These are phyloP conservation scores for Globia sparganii DNA, from an alignment of 2,888 invertebrate species.

Conservation along the genomic window DNA sequence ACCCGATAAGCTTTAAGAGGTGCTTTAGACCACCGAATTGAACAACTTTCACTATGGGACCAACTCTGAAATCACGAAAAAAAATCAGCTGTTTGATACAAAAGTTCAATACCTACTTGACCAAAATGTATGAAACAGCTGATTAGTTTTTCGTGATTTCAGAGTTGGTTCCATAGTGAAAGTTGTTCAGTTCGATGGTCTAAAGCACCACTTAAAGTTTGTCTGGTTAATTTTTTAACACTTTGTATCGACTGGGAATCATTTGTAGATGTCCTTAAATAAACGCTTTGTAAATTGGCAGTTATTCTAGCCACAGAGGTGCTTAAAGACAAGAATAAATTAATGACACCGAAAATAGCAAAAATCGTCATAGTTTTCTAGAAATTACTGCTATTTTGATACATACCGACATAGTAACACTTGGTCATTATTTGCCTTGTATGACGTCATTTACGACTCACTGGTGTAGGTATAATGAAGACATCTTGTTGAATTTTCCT, in stretches of 20 bases:
- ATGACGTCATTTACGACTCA: slow-evolving; percentile 7
- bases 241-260: neutral
- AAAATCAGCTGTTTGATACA: too few species aligned
- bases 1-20: too few species aligned
- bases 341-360: neutral
- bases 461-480: neutral
- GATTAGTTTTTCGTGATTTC: too few species aligned
- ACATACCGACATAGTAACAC: neutral
- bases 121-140: too few species aligned
- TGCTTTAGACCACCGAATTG: too few species aligned
- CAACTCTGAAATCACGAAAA: too few species aligned
- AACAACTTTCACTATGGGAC: too few species aligned
- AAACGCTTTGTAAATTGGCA: neutral
- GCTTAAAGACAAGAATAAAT: neutral
- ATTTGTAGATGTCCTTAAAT: slow-evolving; percentile 8
- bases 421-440: neutral
- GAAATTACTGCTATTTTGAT: neutral
- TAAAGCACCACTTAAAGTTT: too few species aligned
- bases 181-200: too few species aligned
- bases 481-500: slow-evolving; percentile 9
- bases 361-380: neutral
- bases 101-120: too few species aligned
- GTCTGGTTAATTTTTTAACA: too few species aligned
- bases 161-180: too few species aligned
- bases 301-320: neutral